Percentiles rank a stretch among this genome's conserved stretches.
phyloP scores from a whole-genome alignment of 2,888 invertebrate species.

The Caenorhabditis macrosperma region DNA sequence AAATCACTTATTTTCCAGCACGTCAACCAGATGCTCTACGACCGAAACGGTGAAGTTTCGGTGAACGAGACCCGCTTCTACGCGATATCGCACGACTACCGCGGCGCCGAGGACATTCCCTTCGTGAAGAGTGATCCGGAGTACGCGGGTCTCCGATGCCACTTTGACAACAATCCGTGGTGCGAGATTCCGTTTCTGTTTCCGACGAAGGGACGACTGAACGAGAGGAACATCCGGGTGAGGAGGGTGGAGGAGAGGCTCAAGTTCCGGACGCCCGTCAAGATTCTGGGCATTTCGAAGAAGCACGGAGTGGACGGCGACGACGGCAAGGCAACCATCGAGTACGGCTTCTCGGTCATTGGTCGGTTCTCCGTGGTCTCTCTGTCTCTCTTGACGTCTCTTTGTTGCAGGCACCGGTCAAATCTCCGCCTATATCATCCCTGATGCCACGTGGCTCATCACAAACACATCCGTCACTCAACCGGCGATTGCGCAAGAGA shows the following conservation, averaged over 20 bases:
- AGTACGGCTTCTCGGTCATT: constrained; percentile 57
- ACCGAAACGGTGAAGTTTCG: constrained; percentile 51
- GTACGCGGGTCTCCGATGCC: constrained; percentile 45
- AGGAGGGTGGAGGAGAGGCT: constrained; percentile 52
- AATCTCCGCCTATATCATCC: constrained; percentile 62
- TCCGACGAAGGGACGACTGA: constrained; percentile 65
- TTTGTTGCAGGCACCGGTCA: constrained; percentile 67
- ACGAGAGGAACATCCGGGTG: constrained; percentile 63
- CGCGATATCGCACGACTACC: constrained; percentile 70
- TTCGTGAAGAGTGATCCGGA: constrained; percentile 66
- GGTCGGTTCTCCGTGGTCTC: constrained; percentile 37
- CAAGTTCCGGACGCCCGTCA: constrained; percentile 55
- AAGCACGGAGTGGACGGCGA: constrained; percentile 22
- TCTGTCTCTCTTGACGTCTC: neutral
- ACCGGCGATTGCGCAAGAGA: constrained; percentile 37
- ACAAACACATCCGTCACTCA: constrained; percentile 48
- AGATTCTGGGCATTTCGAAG: constrained; percentile 42
- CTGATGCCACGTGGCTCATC: constrained; percentile 58
- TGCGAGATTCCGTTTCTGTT: constrained; percentile 71
- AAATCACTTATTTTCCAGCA: no score
- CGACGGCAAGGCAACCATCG: constrained; percentile 33
- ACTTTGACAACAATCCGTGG: constrained; percentile 64
- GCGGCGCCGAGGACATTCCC: constrained; percentile 73
- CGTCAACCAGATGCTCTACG: constrained; percentile 62
- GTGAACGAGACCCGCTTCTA: constrained; percentile 63